phyloP scores from a whole-genome alignment of 2,113 vertebrate species.

The Puffinus mauretanicus region DNA sequence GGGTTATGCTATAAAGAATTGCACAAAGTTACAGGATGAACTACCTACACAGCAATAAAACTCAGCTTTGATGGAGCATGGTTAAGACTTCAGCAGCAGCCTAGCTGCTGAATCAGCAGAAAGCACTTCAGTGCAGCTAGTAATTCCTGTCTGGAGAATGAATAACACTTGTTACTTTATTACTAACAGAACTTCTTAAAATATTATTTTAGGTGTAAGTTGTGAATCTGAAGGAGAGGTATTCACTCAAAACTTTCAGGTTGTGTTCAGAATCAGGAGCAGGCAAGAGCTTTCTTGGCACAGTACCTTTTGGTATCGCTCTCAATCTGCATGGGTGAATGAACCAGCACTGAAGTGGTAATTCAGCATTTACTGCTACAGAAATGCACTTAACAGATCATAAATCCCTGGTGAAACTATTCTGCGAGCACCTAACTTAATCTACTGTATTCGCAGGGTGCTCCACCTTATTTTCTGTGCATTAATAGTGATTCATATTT shows the following conservation, averaged over 20 bases:
- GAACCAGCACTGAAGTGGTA: constrained; percentile 35
- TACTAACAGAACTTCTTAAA: constrained; percentile 19
- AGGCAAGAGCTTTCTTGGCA: constrained; percentile 20
- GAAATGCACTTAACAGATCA: constrained; percentile 21
- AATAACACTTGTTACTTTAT: constrained; percentile 20
- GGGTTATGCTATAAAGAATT: neutral
- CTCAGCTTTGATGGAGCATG: neutral
- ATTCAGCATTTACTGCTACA: constrained; percentile 52
- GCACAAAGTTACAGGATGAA: neutral
- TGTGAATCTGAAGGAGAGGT: neutral
- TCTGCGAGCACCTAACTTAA: neutral
- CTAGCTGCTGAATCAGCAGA: constrained; percentile 54
- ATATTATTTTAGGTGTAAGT: constrained; percentile 47
- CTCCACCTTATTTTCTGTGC: constrained; percentile 3
- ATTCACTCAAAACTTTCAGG: constrained; percentile 18
- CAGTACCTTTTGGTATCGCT: neutral
- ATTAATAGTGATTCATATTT: constrained; percentile 6
- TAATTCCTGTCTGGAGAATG: constrained; percentile 14
- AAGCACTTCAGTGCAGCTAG: neutral
- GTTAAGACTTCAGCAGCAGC: neutral
- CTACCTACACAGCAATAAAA: constrained; percentile 20
- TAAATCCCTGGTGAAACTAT: neutral
- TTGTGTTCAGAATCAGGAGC: neutral
- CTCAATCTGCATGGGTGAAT: constrained; percentile 11
- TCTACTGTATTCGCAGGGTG: neutral